Percentiles rank a stretch among this genome's conserved stretches.
Conservation (phyloP, 2,113 vertebrate species). For the Prinia subflava region DNA sequence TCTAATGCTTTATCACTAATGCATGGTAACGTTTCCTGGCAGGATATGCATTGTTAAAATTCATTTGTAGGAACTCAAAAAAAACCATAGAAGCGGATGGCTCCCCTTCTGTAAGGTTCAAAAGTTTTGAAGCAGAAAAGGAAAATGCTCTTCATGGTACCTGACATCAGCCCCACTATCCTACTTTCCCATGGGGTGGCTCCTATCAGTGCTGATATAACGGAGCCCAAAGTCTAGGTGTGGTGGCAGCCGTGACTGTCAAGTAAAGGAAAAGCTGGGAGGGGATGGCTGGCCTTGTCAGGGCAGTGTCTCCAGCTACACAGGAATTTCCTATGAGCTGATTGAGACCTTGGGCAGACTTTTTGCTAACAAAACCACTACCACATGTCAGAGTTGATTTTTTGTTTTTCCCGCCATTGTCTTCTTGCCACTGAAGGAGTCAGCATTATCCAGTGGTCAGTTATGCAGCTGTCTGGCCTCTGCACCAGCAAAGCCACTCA, state of each 20-base stretch:
- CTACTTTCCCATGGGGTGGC: conserved; percentile 52
- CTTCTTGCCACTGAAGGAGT: background rate
- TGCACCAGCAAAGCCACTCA: background rate
- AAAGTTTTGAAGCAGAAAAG: conserved; percentile 20
- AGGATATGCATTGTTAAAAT: conserved; percentile 66
- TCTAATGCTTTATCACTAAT: conserved; percentile 47
- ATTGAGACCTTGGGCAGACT: conserved; percentile 21
- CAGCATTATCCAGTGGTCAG: background rate
- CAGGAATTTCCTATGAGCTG: conserved; percentile 57
- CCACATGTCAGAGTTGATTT: background rate
- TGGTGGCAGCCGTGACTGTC: conserved; percentile 30
- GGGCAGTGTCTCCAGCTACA: conserved; percentile 22
- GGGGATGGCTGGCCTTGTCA: conserved; percentile 52
- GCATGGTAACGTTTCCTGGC: conserved; percentile 59
- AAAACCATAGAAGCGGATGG: background rate
- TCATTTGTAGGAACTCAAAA: background rate
- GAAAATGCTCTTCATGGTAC: conserved; percentile 29
- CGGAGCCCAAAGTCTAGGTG: conserved; percentile 37
- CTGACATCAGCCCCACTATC: conserved; percentile 45
- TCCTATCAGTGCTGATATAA: conserved; percentile 46
- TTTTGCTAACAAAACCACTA: background rate
- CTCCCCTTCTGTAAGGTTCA: background rate
- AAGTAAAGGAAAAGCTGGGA: conserved; percentile 69
- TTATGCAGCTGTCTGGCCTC: background rate
- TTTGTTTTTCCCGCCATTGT: background rate